Percentiles rank a stretch among this genome's conserved stretches.
phyloP scores from a whole-genome alignment of 2,113 vertebrate genomes.

The Hemibagrus wyckioides region DNA sequence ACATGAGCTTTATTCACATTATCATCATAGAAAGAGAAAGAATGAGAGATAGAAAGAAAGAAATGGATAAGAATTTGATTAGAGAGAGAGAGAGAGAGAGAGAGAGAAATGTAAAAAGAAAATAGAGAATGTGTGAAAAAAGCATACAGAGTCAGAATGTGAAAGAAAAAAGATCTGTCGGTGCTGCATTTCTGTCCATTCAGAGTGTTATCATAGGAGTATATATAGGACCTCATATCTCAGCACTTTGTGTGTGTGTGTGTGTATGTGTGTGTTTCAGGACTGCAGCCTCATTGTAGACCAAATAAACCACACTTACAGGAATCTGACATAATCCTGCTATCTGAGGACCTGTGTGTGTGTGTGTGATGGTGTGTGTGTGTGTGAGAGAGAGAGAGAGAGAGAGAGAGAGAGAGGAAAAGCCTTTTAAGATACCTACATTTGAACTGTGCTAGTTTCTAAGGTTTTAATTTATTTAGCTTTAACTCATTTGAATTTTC shows the following conservation, averaged over 20 bases:
- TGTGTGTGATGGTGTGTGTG: slow-evolving; percentile 9
- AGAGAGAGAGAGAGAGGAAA: background rate
- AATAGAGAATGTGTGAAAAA: background rate
- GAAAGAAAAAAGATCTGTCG: background rate
- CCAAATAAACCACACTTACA: background rate
- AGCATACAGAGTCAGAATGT: background rate
- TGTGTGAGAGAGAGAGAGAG: background rate
- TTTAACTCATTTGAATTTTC: too few species aligned
- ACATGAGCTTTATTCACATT: background rate
- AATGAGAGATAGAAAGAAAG: background rate
- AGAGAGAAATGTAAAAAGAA: too few species aligned
- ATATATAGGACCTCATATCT: background rate
- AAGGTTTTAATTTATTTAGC: too few species aligned
- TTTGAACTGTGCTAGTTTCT: background rate
- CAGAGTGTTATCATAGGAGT: background rate
- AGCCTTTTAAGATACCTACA: background rate
- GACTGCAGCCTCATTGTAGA: background rate
- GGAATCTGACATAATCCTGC: background rate
- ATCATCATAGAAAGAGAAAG: too few species aligned
- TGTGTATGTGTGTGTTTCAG: background rate
- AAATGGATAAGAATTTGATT: background rate
- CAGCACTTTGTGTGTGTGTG: background rate
- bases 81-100: background rate
- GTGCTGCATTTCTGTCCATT: background rate
- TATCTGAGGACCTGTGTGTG: background rate